A percentile compares a stretch with the other conserved stretches of the same genome.
Conservation (phyloP, 2,113 vertebrate species). For the Malurus cyaneus region DNA sequence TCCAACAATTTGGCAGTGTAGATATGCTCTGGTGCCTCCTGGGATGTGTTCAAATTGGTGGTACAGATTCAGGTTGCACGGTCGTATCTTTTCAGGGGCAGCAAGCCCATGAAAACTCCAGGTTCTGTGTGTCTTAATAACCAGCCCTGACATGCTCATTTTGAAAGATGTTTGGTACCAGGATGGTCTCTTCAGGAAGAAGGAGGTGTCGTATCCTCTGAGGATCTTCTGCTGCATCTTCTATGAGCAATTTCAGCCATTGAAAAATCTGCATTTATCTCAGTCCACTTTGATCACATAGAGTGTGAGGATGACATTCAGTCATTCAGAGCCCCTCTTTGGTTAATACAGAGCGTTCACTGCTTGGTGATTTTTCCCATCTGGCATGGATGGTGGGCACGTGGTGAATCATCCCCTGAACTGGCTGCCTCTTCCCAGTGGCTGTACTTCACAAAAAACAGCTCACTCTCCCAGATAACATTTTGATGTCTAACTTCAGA, state of each 20-base stretch:
- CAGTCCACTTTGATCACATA: neutral
- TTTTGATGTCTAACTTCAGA: neutral
- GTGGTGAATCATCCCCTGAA: neutral
- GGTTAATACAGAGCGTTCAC: neutral
- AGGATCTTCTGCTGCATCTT: neutral
- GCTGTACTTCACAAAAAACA: neutral
- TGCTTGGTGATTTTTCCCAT: fast-evolving
- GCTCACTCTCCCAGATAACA: neutral
- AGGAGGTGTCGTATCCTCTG: neutral
- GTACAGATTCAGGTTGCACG: neutral
- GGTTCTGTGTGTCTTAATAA: fast-evolving
- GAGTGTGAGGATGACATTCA: neutral
- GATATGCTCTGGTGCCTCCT: neutral
- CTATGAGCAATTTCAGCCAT: neutral
- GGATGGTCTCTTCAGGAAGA: neutral
- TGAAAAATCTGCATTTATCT: neutral
- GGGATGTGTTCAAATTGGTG: neutral
- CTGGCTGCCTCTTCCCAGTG: neutral
- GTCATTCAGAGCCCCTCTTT: neutral
- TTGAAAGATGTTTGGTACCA: neutral
- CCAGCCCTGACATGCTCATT: fast-evolving
- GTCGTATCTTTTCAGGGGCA: neutral
- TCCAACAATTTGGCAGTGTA: neutral
- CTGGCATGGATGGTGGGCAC: neutral
- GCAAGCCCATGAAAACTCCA: neutral